Evolutionary conservation across 1,140 invertebrate genomes (phyloP).

Genomic region (Chelonus insularis): DNA sequence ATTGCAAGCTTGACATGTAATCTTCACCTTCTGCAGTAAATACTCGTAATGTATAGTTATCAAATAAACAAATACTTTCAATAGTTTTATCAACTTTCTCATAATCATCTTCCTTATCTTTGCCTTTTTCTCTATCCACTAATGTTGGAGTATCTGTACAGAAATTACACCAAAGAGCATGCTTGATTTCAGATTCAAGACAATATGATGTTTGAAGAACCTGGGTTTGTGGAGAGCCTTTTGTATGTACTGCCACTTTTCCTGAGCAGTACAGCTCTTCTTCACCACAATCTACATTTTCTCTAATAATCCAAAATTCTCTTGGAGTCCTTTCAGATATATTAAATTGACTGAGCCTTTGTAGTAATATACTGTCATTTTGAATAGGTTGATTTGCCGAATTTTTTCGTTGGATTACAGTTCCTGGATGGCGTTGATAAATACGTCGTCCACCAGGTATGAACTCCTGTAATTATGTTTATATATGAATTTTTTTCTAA

Average conservation of each 20-base stretch:
- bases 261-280: slow-evolving; percentile 89
- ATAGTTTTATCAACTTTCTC: slow-evolving; percentile 43
- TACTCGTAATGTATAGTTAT: slow-evolving; percentile 76
- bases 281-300: slow-evolving; percentile 63
- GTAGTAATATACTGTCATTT: slow-evolving; percentile 66
- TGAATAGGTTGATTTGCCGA: slow-evolving; percentile 34
- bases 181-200: slow-evolving; percentile 76
- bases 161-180: slow-evolving; percentile 81
- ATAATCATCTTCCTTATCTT: slow-evolving; percentile 40
- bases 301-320: slow-evolving; percentile 74
- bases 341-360: slow-evolving; percentile 74
- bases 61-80: slow-evolving; percentile 74
- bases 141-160: slow-evolving; percentile 63
- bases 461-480: slow-evolving; percentile 69
- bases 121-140: slow-evolving; percentile 43
- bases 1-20: slow-evolving; percentile 80
- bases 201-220: slow-evolving; percentile 71
- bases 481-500: neutral
- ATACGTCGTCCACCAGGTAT: slow-evolving; percentile 85
- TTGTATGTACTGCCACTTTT: slow-evolving; percentile 80
- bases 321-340: slow-evolving; percentile 66
- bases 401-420: slow-evolving; percentile 46
- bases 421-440: slow-evolving; percentile 76
- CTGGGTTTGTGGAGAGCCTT: slow-evolving; percentile 58
- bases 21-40: slow-evolving; percentile 81